These are phyloP conservation scores for Peromyscus nudipes DNA, from an alignment of 2,797 vertebrate species.

Conservation along the genomic window DNA sequence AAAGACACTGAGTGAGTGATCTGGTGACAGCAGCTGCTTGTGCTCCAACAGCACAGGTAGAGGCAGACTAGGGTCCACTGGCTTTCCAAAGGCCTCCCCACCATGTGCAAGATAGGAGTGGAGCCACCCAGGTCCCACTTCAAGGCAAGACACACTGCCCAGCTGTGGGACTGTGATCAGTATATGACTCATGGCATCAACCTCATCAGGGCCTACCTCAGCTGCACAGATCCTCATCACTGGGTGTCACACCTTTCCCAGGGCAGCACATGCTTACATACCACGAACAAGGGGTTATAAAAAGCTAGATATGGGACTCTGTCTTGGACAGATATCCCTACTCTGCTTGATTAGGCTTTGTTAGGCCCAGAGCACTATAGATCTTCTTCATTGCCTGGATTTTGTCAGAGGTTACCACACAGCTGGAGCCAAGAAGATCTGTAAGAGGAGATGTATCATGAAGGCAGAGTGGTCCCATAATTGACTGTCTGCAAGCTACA, in stretches of 20 bases:
- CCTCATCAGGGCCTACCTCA: neutral
- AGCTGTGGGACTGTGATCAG: neutral
- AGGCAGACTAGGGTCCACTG: neutral
- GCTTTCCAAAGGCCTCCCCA: neutral
- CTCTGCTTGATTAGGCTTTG: neutral
- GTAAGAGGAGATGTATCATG: neutral
- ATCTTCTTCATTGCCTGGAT: neutral
- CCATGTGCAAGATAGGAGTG: neutral
- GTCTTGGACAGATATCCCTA: rapidly evolving
- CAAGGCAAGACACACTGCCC: neutral
- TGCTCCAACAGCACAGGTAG: neutral
- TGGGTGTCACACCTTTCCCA: no score
- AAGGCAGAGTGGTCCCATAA: neutral
- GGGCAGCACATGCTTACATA: neutral
- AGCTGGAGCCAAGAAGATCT: neutral
- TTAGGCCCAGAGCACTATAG: rapidly evolving
- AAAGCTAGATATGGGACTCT: rapidly evolving
- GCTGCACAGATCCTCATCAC: neutral
- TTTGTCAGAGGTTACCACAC: neutral
- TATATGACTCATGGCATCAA: neutral
- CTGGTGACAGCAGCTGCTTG: neutral
- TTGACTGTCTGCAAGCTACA: neutral
- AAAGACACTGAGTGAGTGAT: no score
- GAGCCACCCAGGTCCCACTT: neutral
- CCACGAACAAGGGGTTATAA: neutral